Percentiles rank a stretch among this genome's conserved stretches.
Evolutionary conservation across 2,888 invertebrate species (phyloP).

Genomic region (Heteropelma amictum): DNA sequence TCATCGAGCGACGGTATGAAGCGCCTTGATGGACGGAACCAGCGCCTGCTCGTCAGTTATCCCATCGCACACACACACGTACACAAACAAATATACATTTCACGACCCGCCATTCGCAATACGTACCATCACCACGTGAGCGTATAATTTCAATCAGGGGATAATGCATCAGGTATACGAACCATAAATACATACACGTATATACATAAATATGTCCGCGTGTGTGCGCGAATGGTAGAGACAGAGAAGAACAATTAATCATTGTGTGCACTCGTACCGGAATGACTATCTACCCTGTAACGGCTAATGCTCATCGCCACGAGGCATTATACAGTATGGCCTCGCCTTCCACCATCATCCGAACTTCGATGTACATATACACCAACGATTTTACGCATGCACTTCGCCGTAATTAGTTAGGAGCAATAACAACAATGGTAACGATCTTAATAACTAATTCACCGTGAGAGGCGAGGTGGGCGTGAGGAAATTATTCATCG

Average conservation of each 20-base stretch:
- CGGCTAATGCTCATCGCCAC: slow-evolving; percentile 23
- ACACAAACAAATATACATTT: not conserved
- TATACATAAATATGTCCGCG: too few relatives aligned
- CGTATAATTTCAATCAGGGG: slow-evolving; percentile 43
- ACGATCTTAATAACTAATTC: slow-evolving; percentile 28
- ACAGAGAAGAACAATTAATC: slow-evolving; percentile 48
- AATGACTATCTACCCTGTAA: slow-evolving; percentile 18
- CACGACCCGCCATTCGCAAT: slow-evolving; percentile 4
- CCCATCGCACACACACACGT: not conserved
- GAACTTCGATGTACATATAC: not conserved
- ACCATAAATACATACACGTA: too few relatives aligned
- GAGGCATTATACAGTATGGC: slow-evolving; percentile 6
- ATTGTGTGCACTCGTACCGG: slow-evolving; percentile 33
- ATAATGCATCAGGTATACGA: slow-evolving; percentile 43
- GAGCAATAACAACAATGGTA: slow-evolving; percentile 22
- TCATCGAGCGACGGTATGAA: slow-evolving; percentile 14
- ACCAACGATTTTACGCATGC: slow-evolving; percentile 13
- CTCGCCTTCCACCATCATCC: not conserved
- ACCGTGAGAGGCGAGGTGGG: slow-evolving; percentile 14
- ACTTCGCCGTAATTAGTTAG: slow-evolving; percentile 32
- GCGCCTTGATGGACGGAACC: not conserved
- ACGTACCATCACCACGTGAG: slow-evolving; percentile 3
- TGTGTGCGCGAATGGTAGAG: slow-evolving; percentile 13
- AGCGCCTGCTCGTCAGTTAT: not conserved
- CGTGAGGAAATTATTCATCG: slow-evolving; percentile 40